Conservation (phyloP, 2,888 invertebrate species). For the Hypena proboscidalis region DNA sequence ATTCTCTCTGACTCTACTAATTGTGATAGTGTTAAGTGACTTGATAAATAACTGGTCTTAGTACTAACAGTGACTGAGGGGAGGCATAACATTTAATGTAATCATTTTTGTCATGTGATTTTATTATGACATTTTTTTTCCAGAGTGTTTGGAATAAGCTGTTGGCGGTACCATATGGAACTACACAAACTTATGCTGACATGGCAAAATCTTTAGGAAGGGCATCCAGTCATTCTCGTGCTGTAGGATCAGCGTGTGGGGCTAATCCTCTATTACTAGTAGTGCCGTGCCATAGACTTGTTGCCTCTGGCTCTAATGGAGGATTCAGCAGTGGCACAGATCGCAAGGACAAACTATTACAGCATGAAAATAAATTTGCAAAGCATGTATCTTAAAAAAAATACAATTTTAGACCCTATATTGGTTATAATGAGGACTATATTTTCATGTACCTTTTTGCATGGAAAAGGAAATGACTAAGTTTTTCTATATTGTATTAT, state of each 20-base stretch:
- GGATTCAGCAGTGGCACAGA: constrained; percentile 83
- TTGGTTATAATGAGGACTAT: no score
- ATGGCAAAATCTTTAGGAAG: constrained; percentile 67
- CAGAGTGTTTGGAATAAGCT: constrained; percentile 75
- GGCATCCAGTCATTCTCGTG: constrained; percentile 66
- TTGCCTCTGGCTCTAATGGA: constrained; percentile 65
- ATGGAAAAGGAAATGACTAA: no score
- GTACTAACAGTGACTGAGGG: no score
- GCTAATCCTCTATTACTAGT: constrained; percentile 69
- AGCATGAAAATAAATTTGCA: constrained; percentile 66
- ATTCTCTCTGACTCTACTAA: no score
- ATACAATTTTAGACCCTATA: no score
- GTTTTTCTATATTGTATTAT: no score
- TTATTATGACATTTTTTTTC: constrained; percentile 14
- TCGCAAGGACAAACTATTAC: constrained; percentile 81
- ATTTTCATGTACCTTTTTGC: no score
- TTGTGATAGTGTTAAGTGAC: no score
- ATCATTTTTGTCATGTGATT: no score
- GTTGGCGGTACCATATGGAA: constrained; percentile 65
- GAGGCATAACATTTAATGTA: no score
- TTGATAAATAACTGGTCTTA: no score
- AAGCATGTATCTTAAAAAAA: no score
- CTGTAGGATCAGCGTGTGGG: constrained; percentile 74
- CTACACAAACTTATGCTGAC: constrained; percentile 69
- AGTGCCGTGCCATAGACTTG: constrained; percentile 74